A percentile compares a stretch with the other conserved stretches of the same genome.
Conservation (phyloP, 2,113 vertebrate genomes). For the Apteryx owenii region DNA sequence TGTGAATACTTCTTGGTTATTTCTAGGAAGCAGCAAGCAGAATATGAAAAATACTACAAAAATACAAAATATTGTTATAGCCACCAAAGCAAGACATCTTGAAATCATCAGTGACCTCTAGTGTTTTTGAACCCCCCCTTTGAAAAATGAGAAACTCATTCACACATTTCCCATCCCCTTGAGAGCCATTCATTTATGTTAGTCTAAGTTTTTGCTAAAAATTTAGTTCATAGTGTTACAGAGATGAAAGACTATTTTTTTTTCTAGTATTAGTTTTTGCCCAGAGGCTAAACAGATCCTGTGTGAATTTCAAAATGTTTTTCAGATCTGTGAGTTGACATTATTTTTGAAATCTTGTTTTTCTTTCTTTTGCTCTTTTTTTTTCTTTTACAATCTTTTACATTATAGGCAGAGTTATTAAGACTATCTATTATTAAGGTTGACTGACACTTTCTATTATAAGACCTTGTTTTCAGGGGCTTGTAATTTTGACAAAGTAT, state of each 20-base stretch:
- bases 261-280: neutral
- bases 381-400: neutral
- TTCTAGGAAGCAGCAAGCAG: neutral
- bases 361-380: neutral
- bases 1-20: neutral
- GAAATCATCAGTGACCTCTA: neutral
- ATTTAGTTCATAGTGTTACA: neutral
- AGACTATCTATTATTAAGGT: constrained; percentile 2
- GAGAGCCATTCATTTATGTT: neutral
- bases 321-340: neutral
- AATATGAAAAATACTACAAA: neutral
- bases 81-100: neutral
- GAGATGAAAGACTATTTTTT: constrained; percentile 3
- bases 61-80: neutral
- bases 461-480: constrained; percentile 18
- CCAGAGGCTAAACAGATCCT: constrained; percentile 6
- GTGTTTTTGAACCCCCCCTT: neutral
- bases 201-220: constrained; percentile 1
- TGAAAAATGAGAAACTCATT: neutral
- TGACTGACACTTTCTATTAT: constrained; percentile 34
- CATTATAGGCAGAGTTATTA: neutral
- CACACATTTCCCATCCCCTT: neutral
- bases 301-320: constrained; percentile 31
- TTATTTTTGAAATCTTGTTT: neutral
- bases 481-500: constrained; percentile 20